Evolutionary conservation across 1,140 invertebrate species (phyloP).

Genomic region (Drosophila miranda): DNA sequence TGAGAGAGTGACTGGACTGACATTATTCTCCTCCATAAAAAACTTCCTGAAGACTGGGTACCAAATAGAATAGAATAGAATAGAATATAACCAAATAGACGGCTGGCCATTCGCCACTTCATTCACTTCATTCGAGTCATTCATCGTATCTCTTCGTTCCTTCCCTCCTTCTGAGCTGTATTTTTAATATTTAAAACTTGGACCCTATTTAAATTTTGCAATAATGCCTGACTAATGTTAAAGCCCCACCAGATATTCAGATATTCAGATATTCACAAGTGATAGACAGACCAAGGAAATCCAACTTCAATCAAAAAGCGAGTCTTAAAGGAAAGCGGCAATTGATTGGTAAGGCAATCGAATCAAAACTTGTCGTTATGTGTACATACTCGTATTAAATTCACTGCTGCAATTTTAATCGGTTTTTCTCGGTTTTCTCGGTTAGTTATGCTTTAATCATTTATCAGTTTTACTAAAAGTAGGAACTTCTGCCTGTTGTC

Average conservation of each 20-base stretch:
- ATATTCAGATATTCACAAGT: constrained; percentile 62
- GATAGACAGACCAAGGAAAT: constrained; percentile 46
- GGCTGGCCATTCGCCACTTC: constrained; percentile 24
- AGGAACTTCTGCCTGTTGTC: constrained; percentile 74
- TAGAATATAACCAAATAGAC: constrained; percentile 37
- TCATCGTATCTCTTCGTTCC: constrained; percentile 15
- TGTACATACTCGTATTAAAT: constrained; percentile 48
- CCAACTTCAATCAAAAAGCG: constrained; percentile 34
- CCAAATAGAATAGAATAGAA: constrained; percentile 29
- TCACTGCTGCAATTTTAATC: constrained; percentile 63
- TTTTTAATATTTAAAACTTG: constrained; percentile 75
- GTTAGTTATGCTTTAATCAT: constrained; percentile 37
- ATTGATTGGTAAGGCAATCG: constrained; percentile 18
- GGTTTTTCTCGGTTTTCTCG: constrained; percentile 1
- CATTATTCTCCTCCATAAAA: constrained; percentile 17
- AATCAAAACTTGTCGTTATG: constrained; percentile 24
- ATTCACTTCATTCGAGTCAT: background rate
- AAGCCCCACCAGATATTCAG: constrained; percentile 61
- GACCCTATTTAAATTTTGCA: constrained; percentile 79
- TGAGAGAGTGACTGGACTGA: constrained; percentile 20
- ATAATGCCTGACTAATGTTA: constrained; percentile 62
- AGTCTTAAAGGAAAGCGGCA: constrained; percentile 29
- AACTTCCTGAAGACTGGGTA: constrained; percentile 43
- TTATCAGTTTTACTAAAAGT: constrained; percentile 74
- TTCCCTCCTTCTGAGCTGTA: constrained; percentile 41